Evolutionary conservation across 2,113 vertebrate species (phyloP), one percentile per base, ranked within the genome.

Genomic region (Silurus asotus): DNA sequence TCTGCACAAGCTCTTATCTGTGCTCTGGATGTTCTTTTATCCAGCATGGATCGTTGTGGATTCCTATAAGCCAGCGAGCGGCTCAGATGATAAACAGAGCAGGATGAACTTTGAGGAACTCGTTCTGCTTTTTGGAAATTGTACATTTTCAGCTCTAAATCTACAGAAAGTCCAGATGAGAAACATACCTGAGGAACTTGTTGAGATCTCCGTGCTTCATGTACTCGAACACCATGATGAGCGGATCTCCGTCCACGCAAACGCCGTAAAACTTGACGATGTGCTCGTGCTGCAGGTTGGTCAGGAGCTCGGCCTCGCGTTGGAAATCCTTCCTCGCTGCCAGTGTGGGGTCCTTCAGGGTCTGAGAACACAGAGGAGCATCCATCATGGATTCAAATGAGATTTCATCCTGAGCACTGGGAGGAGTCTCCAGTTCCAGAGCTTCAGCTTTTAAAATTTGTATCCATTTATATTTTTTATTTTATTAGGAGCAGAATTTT

Each of bases 201-300:
- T 97, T 97, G 81, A 97, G 95, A 88, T 97, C 97, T 0, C 97
- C 97, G 0, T 97, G 96, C 86, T 96, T 97, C 97, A 97, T 97
- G 93, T 97, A 97, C 88, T 97, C 97, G 0, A 97, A 97, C 78
- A 97, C 97, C 97, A 97, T 97, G 91, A 97, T 97, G 90, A 97
- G 96, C 0, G 96, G 97, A 82, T 97, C 97, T 0, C 96, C 97
- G 0, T 97, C 97, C 0, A 97, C 97, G 1, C 97, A 97, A 20
- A 97, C 96, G 0, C 97, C 97, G 0, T 97, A 97, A 83, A 97
- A 97, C 90, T 96, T 97, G 79, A 97, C 97, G 0, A 97, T 97
- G 92, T 97, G 96, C 9, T 97, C 96, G 0, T 97, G 96, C 91
- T 96, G 96, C 69, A 97, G 92, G 92, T 97, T 97, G 87, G 97